Conservation (phyloP, 2,113 vertebrate genomes). For the Podilymbus podiceps region DNA sequence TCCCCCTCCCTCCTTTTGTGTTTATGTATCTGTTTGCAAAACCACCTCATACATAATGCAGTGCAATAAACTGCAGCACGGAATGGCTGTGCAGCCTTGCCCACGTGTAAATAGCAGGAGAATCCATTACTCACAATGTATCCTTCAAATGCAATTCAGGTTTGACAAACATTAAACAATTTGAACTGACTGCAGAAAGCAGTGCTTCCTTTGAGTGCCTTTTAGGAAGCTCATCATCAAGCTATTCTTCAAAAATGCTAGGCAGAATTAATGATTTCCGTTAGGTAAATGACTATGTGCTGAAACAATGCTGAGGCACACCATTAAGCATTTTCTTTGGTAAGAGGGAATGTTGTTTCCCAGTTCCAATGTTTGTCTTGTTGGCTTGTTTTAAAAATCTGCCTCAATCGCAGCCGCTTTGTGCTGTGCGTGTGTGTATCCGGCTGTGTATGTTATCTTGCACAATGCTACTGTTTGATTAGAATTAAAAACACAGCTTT, state of each 20-base stretch:
- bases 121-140: slow-evolving; percentile 32
- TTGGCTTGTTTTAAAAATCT: background rate
- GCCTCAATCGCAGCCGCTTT: background rate
- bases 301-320: background rate
- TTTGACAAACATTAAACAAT: slow-evolving; percentile 63
- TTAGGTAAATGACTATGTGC: background rate
- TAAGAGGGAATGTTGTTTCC: background rate
- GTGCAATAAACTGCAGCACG: slow-evolving; percentile 22
- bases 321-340: background rate
- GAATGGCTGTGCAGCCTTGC: slow-evolving; percentile 2
- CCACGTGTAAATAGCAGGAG: slow-evolving; percentile 36
- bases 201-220: slow-evolving; percentile 45
- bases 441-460: background rate
- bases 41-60: slow-evolving; percentile 64
- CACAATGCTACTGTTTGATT: background rate
- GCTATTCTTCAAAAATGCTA: slow-evolving; percentile 16
- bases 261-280: slow-evolving; percentile 54
- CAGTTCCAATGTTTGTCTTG: background rate
- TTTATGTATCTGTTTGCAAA: slow-evolving; percentile 57
- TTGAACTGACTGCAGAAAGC: background rate
- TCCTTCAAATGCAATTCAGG: slow-evolving; percentile 47
- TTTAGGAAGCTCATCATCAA: slow-evolving; percentile 40
- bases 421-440: background rate
- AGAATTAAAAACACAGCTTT: slow-evolving; percentile 24
- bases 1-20: background rate